Conservation (phyloP, 2,888 invertebrate species). For the Trichopoda pennipes region DNA sequence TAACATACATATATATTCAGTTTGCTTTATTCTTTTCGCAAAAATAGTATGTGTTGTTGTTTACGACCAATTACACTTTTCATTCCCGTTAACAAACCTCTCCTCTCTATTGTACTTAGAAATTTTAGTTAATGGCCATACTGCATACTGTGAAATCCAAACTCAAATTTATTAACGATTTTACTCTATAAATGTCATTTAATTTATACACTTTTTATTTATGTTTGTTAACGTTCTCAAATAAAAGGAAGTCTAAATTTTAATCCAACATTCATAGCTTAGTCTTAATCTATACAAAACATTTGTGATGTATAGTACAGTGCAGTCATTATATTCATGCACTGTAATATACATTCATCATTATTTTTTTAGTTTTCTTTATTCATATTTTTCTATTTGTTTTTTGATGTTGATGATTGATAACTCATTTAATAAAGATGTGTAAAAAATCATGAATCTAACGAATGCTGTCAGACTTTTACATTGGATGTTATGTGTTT, state of each 20-base stretch:
- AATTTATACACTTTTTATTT: background rate
- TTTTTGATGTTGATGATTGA: conserved; percentile 59
- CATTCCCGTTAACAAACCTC: too few species aligned
- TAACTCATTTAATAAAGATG: conserved; percentile 65
- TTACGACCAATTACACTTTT: too few species aligned
- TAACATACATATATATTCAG: too few species aligned
- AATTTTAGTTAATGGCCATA: too few species aligned
- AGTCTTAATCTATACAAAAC: background rate
- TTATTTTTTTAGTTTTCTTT: background rate
- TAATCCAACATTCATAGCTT: conserved; percentile 19
- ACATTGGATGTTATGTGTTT: conserved; percentile 12
- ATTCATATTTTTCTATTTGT: conserved; percentile 38
- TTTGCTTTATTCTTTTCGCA: too few species aligned
- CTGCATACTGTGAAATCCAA: background rate
- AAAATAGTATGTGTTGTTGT: too few species aligned
- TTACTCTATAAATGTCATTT: conserved; percentile 39
- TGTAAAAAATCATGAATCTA: conserved; percentile 55
- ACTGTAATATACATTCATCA: conserved; percentile 11
- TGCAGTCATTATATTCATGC: background rate
- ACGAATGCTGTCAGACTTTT: conserved; percentile 29
- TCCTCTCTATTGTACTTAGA: too few species aligned
- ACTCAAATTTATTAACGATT: conserved; percentile 27
- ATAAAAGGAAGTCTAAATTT: conserved; percentile 36
- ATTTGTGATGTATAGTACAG: conserved; percentile 2
- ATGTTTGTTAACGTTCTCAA: conserved; percentile 1